phyloP scores from a whole-genome alignment of 1,140 invertebrate species.

The Melanaphis sacchari region DNA sequence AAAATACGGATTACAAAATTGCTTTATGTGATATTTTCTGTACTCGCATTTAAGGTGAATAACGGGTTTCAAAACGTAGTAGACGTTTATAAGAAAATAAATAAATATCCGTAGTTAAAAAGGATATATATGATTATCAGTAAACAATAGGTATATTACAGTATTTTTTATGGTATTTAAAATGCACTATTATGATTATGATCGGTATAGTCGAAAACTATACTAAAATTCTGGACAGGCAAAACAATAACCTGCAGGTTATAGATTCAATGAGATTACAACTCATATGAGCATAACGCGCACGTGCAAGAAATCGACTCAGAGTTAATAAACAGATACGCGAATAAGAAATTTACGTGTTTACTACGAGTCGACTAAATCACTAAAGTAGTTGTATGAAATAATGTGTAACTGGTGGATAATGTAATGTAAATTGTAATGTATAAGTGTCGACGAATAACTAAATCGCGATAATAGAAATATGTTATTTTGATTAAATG shows the following conservation, averaged over 20 bases:
- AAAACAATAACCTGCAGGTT: no score
- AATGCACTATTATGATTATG: no score
- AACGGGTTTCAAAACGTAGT: neutral
- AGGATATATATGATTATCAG: no score
- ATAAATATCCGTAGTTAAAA: no score
- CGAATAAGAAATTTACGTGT: neutral
- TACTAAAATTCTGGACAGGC: no score
- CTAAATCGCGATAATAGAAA: neutral
- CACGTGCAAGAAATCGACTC: neutral
- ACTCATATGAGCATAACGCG: neutral
- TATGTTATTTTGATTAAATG: neutral
- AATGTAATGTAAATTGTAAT: neutral
- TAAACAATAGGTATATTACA: no score
- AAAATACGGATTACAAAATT: neutral
- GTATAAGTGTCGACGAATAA: neutral
- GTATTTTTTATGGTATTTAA: no score
- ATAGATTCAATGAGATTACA: no score
- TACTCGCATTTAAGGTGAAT: no score
- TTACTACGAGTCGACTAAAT: neutral
- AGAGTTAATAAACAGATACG: neutral
- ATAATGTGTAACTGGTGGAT: neutral
- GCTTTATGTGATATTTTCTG: neutral
- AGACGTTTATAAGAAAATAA: no score
- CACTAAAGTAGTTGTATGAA: neutral
- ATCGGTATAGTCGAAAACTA: no score